Evolutionary conservation across 2,113 vertebrate species (phyloP).

Genomic region (Myiagra hebetior): DNA sequence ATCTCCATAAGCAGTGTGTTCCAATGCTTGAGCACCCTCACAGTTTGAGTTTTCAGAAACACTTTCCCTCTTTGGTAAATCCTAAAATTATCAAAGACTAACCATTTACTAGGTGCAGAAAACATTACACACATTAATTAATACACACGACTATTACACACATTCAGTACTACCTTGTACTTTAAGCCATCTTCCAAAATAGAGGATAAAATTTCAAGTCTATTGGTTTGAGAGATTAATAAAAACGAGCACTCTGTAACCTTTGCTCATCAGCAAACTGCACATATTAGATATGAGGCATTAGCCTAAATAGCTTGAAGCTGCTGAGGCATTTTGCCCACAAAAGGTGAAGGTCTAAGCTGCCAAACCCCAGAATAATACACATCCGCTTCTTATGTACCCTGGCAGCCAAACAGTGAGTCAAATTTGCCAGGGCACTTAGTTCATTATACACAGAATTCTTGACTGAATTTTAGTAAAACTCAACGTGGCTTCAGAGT

Average conservation of each 20-base stretch:
- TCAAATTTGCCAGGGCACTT: slow-evolving; percentile 7
- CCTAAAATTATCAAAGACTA: background rate
- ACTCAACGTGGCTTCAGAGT: background rate
- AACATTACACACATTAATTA: background rate
- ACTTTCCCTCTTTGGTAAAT: background rate
- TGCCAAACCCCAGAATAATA: slow-evolving; percentile 29
- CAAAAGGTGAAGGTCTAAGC: background rate
- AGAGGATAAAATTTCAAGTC: background rate
- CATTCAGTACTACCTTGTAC: background rate
- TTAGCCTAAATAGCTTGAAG: background rate
- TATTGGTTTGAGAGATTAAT: background rate
- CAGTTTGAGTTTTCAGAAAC: background rate
- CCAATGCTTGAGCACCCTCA: background rate
- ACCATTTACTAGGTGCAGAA: background rate
- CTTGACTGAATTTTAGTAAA: slow-evolving; percentile 20
- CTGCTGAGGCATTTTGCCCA: background rate
- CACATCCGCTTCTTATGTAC: background rate
- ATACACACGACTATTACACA: background rate
- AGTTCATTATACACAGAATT: background rate
- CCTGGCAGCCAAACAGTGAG: background rate
- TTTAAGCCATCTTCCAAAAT: background rate
- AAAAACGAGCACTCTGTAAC: background rate
- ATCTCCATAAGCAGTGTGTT: background rate
- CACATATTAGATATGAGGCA: background rate
- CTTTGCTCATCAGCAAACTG: background rate